Evolutionary conservation across 2,888 invertebrate genomes (phyloP), one percentile per base, ranked within the genome.

Genomic region (Scaptomyza polygonia): DNA sequence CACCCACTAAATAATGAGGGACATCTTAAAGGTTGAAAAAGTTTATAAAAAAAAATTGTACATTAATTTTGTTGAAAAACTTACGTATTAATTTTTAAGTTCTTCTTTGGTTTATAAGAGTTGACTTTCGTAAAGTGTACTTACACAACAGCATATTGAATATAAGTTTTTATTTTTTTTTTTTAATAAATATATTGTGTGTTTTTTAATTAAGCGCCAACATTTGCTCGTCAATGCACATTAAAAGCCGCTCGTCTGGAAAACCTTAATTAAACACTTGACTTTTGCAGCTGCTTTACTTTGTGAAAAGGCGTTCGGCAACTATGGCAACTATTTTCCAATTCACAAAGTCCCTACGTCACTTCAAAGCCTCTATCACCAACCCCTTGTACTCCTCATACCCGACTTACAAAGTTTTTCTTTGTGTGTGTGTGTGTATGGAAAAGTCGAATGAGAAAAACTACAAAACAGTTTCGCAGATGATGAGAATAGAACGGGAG

Each of bases 261-360:
- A 78, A 78, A 72, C 79, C 82, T 79, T 79, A 81, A 81, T 79
- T 79, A 79, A 79, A 81, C 79, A 78, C 79, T 79, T 81, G 79
- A 81, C 82, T 81, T 67, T 66, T 63, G 53, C 62, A 63, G 63
- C 67, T 66, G 63, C 29, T 55, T 53, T 21, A 21, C 47, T 30
- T 48, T 57, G 53, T 71, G 72, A 61, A 64, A 64, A 59, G 67
- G 79, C 68, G 80, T 72, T 79, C 65, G 72, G 79, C 53, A 77
- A 65, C 79, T 77, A 79, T 80, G 78, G 77, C 67, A 80, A 78
- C 77, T 78, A 78, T 77, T 78, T 80, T 78, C 77, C 77, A 77
- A 77, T 80, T 80, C 77, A 63, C 64, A 65, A 76, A 79, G 79
- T 67, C 62, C 64, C 42, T 29, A 42, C 64, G 54, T 58, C 36